phyloP scores from a whole-genome alignment of 2,888 invertebrate species.

The Lycocerus yunnanus region DNA sequence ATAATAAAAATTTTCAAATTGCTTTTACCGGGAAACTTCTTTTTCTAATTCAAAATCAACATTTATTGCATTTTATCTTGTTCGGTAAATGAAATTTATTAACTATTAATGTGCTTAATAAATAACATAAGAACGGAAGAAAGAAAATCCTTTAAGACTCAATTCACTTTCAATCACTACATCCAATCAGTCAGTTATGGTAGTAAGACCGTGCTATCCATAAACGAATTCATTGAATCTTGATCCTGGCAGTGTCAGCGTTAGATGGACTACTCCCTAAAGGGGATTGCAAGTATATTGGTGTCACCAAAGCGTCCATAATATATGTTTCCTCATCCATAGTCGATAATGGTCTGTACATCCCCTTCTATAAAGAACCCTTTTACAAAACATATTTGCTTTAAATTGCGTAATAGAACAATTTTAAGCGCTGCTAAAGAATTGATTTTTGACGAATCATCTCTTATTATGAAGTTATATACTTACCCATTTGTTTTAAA shows the following conservation, averaged over 20 bases:
- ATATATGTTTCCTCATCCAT: slow-evolving; percentile 29
- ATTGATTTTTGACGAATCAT: neutral
- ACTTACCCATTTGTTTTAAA: neutral
- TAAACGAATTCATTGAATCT: slow-evolving; percentile 32
- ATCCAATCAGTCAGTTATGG: slow-evolving; percentile 29
- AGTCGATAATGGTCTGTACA: slow-evolving; percentile 25
- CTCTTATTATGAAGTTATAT: no score
- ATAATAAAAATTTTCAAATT: neutral
- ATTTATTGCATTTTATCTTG: neutral
- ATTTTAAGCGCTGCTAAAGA: neutral
- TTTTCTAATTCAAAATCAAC: neutral
- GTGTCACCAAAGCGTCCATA: slow-evolving; percentile 32
- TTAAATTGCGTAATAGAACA: neutral
- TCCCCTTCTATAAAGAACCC: slow-evolving; percentile 23
- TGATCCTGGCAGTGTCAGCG: slow-evolving; percentile 31
- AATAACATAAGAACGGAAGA: slow-evolving; percentile 8
- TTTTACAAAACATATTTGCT: neutral
- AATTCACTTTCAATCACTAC: slow-evolving; percentile 25
- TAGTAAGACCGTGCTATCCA: slow-evolving; percentile 21
- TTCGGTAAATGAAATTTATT: neutral
- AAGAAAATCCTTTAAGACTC: slow-evolving; percentile 8
- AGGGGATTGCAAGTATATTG: slow-evolving; percentile 30
- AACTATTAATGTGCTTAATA: neutral
- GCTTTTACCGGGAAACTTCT: neutral
- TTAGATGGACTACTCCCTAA: slow-evolving; percentile 29